Evolutionary conservation across 2,113 vertebrate species (phyloP).

Genomic region (Ageneiosus marmoratus): DNA sequence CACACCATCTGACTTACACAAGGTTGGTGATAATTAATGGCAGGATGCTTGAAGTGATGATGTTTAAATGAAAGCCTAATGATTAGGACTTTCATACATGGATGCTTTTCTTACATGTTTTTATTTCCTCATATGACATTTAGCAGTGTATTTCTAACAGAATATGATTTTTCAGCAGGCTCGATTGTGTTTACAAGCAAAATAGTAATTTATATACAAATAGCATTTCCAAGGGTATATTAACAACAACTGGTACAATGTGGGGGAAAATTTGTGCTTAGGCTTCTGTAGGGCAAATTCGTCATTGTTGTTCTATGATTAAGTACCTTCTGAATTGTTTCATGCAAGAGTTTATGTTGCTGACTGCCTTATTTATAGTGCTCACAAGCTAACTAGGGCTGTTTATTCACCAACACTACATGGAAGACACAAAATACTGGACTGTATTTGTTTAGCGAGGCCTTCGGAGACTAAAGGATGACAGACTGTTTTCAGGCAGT

Average conservation of each 20-base stretch:
- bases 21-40: slow-evolving; percentile 36
- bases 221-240: slow-evolving; percentile 70
- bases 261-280: slow-evolving; percentile 59
- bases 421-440: slow-evolving; percentile 58
- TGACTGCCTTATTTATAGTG: background rate
- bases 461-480: slow-evolving; percentile 29
- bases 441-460: slow-evolving; percentile 42
- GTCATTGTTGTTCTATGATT: slow-evolving; percentile 73
- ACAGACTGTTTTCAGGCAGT: slow-evolving; percentile 38
- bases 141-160: slow-evolving; percentile 52
- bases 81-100: background rate
- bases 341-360: slow-evolving; percentile 71
- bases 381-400: slow-evolving; percentile 36
- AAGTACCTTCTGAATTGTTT: slow-evolving; percentile 70
- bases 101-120: background rate
- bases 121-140: background rate
- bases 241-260: slow-evolving; percentile 13
- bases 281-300: slow-evolving; percentile 71
- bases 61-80: slow-evolving; percentile 10
- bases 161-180: slow-evolving; percentile 58
- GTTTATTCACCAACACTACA: slow-evolving; percentile 67
- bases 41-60: slow-evolving; percentile 33
- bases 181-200: background rate
- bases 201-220: background rate
- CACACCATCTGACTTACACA: slow-evolving; percentile 29